These are phyloP conservation scores for Orthonevra nobilis DNA, from an alignment of 2,888 invertebrate species.

Conservation along the genomic window DNA sequence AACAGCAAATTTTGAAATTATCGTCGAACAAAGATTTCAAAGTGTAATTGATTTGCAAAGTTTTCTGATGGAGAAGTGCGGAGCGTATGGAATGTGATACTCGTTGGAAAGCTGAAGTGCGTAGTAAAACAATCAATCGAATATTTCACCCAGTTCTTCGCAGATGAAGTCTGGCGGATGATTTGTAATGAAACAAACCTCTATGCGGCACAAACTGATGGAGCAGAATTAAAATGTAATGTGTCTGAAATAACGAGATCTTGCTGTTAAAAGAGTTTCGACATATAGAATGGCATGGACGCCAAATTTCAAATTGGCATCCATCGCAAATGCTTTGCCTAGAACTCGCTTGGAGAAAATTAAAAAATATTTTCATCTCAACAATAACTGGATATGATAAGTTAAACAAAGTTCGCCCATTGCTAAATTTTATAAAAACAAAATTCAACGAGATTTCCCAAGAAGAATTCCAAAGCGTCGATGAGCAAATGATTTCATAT, in stretches of 20 bases:
- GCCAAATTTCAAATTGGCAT: constrained; percentile 28
- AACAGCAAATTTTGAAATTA: constrained; percentile 13
- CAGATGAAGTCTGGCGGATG: constrained; percentile 60
- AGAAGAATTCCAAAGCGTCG: constrained; percentile 59
- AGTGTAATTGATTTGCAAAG: constrained; percentile 61
- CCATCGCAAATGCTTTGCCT: not conserved
- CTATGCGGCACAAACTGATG: constrained; percentile 52
- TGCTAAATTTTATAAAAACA: constrained; percentile 61
- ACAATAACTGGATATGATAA: not conserved
- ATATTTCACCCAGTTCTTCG: constrained; percentile 58
- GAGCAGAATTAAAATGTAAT: constrained; percentile 56
- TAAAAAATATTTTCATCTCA: constrained; percentile 6
- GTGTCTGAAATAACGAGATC: constrained; percentile 49
- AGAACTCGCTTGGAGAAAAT: constrained; percentile 9
- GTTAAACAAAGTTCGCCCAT: constrained; percentile 61
- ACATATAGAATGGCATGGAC: constrained; percentile 28
- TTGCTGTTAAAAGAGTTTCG: constrained; percentile 27
- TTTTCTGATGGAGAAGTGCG: constrained; percentile 65
- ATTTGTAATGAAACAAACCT: constrained; percentile 63
- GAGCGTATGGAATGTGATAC: constrained; percentile 53
- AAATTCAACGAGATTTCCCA: constrained; percentile 44
- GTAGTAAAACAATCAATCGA: constrained; percentile 54
- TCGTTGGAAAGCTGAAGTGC: constrained; percentile 52
- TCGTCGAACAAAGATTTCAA: constrained; percentile 57
- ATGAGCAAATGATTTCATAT: not conserved